Evolutionary conservation across 2,888 invertebrate genomes (phyloP).

Genomic region (Drosophila parthenogenetica): DNA sequence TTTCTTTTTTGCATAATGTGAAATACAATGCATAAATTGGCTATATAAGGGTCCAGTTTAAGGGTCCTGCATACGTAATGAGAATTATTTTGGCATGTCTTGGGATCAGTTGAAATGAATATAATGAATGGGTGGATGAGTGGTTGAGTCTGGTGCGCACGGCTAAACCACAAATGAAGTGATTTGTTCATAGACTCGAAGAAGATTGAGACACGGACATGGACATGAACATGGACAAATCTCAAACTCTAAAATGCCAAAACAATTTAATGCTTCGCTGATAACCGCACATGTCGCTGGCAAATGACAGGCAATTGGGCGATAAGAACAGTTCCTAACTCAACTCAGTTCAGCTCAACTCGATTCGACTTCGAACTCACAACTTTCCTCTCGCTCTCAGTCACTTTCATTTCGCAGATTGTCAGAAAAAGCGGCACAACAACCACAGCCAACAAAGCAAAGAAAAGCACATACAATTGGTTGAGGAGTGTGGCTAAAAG

Average conservation of each 20-base stretch:
- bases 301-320: conserved; percentile 72
- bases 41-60: conserved; percentile 46
- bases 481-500: not conserved
- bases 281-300: conserved; percentile 75
- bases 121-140: conserved; percentile 36
- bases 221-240: not conserved
- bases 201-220: conserved; percentile 30
- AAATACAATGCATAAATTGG: conserved; percentile 68
- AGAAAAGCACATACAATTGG: conserved; percentile 18
- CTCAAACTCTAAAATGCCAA: conserved; percentile 66
- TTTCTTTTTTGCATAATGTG: conserved; percentile 19
- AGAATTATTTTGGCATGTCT: conserved; percentile 37
- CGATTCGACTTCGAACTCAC: not conserved
- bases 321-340: conserved; percentile 59
- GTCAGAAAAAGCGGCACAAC: conserved; percentile 55
- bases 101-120: conserved; percentile 25
- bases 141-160: conserved; percentile 47
- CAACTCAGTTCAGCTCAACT: conserved; percentile 10
- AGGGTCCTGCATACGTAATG: conserved; percentile 69
- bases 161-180: conserved; percentile 47
- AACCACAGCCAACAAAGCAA: conserved; percentile 38
- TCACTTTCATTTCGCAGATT: conserved; percentile 62
- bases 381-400: conserved; percentile 14
- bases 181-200: conserved; percentile 28
- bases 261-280: conserved; percentile 80